phyloP scores from a whole-genome alignment of 23 tunicate genomes.

The Trididemnum nubilum region DNA sequence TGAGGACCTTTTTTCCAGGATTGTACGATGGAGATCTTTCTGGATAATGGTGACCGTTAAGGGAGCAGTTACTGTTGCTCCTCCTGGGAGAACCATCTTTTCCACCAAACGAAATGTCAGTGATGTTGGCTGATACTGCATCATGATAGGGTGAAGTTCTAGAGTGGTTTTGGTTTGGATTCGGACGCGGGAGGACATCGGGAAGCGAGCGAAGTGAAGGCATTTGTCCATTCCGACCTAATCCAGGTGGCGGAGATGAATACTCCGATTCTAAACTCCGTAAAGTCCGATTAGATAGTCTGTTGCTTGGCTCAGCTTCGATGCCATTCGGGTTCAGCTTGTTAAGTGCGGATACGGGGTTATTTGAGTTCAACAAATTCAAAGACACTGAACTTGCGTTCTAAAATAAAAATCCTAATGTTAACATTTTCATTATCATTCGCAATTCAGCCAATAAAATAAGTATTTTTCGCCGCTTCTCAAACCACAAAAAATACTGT shows the following conservation, averaged over 20 bases:
- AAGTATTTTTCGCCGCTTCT: no score
- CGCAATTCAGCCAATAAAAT: no score
- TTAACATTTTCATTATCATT: no score
- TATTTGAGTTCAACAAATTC: neutral
- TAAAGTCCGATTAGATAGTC: constrained; percentile 35
- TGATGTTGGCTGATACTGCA: constrained; percentile 35
- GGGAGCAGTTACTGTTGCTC: constrained; percentile 29
- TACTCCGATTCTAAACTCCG: constrained; percentile 40
- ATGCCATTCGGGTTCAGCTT: constrained; percentile 31
- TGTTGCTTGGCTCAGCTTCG: constrained; percentile 24
- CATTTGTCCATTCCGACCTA: constrained; percentile 1
- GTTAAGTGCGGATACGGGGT: constrained; percentile 76
- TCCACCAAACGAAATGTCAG: constrained; percentile 38
- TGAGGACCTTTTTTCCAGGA: neutral
- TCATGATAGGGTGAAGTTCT: neutral
- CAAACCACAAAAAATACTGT: no score
- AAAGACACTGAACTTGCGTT: neutral
- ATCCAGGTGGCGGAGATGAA: constrained; percentile 39
- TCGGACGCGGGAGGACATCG: constrained; percentile 37
- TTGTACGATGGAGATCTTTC: neutral
- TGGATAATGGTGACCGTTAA: constrained; percentile 9
- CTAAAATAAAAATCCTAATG: neutral
- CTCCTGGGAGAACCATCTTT: constrained; percentile 8
- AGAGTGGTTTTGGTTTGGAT: neutral
- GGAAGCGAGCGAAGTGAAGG: constrained; percentile 62